Conservation (phyloP, 1,140 invertebrate genomes). For the Caenorhabditis latens region DNA sequence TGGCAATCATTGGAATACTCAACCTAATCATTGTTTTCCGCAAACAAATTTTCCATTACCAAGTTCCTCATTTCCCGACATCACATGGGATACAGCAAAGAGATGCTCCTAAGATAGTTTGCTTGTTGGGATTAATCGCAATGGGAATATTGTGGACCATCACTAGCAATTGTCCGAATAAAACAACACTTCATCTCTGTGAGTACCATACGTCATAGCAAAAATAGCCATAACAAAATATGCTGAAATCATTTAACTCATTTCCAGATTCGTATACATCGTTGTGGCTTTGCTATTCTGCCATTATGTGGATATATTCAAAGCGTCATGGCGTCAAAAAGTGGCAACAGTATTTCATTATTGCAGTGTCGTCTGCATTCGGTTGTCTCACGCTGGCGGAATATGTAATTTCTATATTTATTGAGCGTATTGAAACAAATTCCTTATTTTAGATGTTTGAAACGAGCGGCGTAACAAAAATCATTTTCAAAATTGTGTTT, state of each 20-base stretch:
- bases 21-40: neutral
- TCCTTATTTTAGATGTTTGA: neutral
- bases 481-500: neutral
- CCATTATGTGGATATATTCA: conserved; percentile 6
- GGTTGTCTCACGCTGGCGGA: neutral
- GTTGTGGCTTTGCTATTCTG: neutral
- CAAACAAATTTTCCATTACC: neutral
- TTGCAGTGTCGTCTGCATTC: neutral
- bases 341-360: conserved; percentile 3
- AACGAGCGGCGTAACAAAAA: too few species aligned
- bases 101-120: neutral
- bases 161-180: neutral
- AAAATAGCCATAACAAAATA: neutral
- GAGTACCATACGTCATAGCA: neutral
- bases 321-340: neutral
- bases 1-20: neutral
- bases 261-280: neutral
- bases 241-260: too few species aligned
- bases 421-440: neutral
- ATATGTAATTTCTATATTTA: neutral
- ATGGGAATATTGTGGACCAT: conserved; percentile 7
- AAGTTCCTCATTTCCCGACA: neutral
- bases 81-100: neutral
- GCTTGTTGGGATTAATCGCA: neutral
- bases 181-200: neutral